phyloP scores from a whole-genome alignment of 2,797 vertebrate genomes.

The Agapornis canus region DNA sequence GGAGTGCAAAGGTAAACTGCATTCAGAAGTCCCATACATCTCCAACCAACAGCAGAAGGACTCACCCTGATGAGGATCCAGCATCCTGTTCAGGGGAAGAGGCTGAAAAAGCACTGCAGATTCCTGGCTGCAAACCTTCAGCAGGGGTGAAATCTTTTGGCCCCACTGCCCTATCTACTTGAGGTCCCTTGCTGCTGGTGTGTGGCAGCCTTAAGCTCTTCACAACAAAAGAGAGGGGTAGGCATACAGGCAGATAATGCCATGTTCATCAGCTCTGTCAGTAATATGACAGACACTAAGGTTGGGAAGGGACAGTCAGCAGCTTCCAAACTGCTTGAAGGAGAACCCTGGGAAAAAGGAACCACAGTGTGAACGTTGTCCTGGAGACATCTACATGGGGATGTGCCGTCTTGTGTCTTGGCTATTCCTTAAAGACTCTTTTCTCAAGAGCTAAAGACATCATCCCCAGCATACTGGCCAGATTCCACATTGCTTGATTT shows the following conservation, averaged over 20 bases:
- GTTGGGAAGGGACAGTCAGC: neutral
- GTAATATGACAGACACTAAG: neutral
- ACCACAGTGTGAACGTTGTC: neutral
- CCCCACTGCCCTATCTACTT: neutral
- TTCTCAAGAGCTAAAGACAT: neutral
- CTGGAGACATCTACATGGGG: neutral
- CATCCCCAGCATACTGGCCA: neutral
- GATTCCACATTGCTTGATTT: neutral
- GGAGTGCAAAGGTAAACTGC: neutral
- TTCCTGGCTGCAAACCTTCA: neutral
- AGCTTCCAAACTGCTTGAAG: neutral
- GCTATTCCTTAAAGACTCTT: neutral
- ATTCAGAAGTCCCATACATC: neutral
- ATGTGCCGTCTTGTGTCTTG: neutral
- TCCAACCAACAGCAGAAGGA: neutral
- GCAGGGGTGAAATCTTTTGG: neutral
- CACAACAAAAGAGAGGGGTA: neutral
- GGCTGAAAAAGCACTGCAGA: neutral
- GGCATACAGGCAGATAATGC: neutral
- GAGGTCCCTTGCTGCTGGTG: neutral
- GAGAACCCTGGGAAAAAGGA: neutral
- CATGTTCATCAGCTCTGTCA: neutral
- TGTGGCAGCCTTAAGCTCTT: neutral
- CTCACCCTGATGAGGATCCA: neutral
- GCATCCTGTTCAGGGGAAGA: neutral